Evolutionary conservation across 2,888 invertebrate species (phyloP).

Genomic region (Aphidoletes aphidimyza): DNA sequence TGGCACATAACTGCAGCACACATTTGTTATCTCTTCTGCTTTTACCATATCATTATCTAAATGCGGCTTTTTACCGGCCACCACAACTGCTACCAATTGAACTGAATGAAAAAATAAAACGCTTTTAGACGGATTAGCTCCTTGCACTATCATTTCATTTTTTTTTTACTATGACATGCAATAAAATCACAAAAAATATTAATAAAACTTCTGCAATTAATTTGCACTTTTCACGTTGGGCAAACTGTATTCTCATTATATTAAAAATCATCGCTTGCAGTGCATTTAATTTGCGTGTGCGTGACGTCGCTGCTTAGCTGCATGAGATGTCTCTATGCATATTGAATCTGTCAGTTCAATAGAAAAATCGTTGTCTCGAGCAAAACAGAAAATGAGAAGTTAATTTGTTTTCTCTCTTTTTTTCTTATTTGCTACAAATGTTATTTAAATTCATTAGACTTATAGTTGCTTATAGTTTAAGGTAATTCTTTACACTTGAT

Average conservation of each 20-base stretch:
- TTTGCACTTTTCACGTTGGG: not conserved
- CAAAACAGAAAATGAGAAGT: too few relatives aligned
- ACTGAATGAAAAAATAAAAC: not conserved
- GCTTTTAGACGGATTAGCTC: not conserved
- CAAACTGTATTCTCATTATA: not conserved
- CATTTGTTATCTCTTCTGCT: not conserved
- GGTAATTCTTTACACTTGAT: too few relatives aligned
- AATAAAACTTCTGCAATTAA: not conserved
- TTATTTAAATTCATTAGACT: too few relatives aligned
- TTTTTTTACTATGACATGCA: not conserved
- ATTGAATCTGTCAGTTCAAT: too few relatives aligned
- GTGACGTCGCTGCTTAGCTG: too few relatives aligned
- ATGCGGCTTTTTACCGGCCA: not conserved
- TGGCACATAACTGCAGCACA: not conserved
- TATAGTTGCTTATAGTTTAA: too few relatives aligned
- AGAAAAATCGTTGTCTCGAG: too few relatives aligned
- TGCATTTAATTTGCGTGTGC: not conserved
- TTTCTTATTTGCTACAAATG: not conserved
- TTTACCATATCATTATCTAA: not conserved
- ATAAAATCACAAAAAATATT: not conserved
- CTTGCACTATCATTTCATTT: too few relatives aligned
- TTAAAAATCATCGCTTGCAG: not conserved
- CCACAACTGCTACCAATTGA: not conserved
- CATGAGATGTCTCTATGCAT: too few relatives aligned
- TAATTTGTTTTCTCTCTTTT: too few relatives aligned